Base-by-base conservation (phyloP, 2,888 invertebrate genomes). In the Pammene fasciana region DNA sequence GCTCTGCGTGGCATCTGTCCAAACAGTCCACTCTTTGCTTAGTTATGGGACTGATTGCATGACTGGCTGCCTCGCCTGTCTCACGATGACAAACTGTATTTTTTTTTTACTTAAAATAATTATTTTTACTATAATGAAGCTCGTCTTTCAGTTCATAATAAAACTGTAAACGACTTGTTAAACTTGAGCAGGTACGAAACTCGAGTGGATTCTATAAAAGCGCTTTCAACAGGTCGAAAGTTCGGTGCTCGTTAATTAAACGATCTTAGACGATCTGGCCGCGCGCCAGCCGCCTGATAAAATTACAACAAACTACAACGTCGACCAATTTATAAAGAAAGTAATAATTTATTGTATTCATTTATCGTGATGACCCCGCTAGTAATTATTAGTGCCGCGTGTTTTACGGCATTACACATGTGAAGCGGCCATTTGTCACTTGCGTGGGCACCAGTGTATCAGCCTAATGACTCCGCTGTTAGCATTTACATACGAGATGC, bases 161-260 rank as follows among this genome's bases (percentile, higher is more conserved):
- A 67, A 67, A 67, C 76, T 73, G 72, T 74, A 80, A 79, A 82
- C 82, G 80, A 77, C 77, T 78, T 81, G 81, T 79, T 73, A 81
- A 86, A 81, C 82, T 78, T 80, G 75, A 77, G 77, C 79, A 83
- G 81, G 83, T 85, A 86, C 84, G 50, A 82, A 86, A 87, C 84
- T 86, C 79, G 85, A 85, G 87, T 84, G 81, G 84, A 75, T 84
- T 82, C 76, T 83, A 81, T 82, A 82, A 86, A 88, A 89, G 86
- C 88, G 78, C 86, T 91, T 88, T 92, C 92, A 92, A 92, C 91
- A 92, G 91, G 92, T 91, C 88, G 86, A 86, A 90, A 90, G 90
- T 90, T 91, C 87, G 87, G 86, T 87, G 89, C 79, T 89, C 89
- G 90, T 90, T 90, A 91, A 92, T 92, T 91, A 91, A 90, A 91